Base-by-base conservation (phyloP, 2,888 invertebrate genomes). In the Caenorhabditis sulstoni region DNA sequence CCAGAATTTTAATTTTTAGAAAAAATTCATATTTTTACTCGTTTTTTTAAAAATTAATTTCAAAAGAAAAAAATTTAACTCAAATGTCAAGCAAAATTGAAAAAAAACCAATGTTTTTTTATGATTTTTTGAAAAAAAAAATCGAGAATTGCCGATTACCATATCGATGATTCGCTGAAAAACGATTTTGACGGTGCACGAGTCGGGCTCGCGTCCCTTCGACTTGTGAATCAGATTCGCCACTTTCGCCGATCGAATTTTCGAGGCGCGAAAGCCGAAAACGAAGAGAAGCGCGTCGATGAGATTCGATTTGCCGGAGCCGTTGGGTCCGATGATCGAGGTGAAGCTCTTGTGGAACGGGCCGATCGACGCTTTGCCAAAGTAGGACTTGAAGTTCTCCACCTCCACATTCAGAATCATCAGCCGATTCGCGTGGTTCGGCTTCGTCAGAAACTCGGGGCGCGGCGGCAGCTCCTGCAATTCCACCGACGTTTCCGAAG, bases 251-350 rank as follows among this genome's bases (percentile, higher is more conserved):
- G 96, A 95, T 23, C 99, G 93, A 80, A 99, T 96, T 92, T 96
- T 97, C 53, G 50, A 12, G 35, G 81, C 81, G 23, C 84, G 70
- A 55, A 81, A 98, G 0, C 99, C 99, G 92, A 99, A 99, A 0
- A 99, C 99, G 92, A 99, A 99, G 81, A 99, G 92, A 95, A 99
- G 95, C 0, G 99, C 96, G 91, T 99, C 99, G 86, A 99, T 99
- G 0, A 98, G 96, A 91, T 99, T 99, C 87, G 97, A 97, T 91
- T 99, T 99, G 0, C 99, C 99, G 91, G 96, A 97, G 23, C 99
- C 99, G 91, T 99, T 99, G 0, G 99, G 98, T 0, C 99, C 99
- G 84, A 99, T 94, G 67, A 99, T 96, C 0, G 97, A 94, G 7
- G 97, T 96, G 89, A 97, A 98, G 90, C 95, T 95, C 94, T 96